Evolutionary conservation across 2,888 invertebrate genomes (phyloP).

Genomic region (Anaspis maculata): DNA sequence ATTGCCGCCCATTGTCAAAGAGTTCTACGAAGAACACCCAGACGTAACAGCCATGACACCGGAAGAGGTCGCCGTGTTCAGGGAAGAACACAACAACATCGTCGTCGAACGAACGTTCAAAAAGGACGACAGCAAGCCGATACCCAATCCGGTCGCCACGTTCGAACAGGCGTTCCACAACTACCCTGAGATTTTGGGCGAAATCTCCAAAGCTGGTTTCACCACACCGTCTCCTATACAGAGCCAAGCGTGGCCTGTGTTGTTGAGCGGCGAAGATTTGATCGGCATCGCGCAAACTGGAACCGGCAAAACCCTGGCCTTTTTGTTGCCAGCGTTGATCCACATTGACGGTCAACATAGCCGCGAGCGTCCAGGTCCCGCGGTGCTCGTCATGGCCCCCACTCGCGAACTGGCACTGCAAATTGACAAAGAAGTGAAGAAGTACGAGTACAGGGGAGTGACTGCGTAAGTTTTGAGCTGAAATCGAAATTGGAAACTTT

Average conservation of each 20-base stretch:
- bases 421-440: slow-evolving; percentile 84
- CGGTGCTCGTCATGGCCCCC: slow-evolving; percentile 82
- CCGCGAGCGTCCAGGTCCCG: slow-evolving; percentile 68
- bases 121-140: slow-evolving; percentile 32
- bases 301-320: slow-evolving; percentile 90
- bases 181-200: slow-evolving; percentile 75
- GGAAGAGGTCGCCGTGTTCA: slow-evolving; percentile 56
- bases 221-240: slow-evolving; percentile 84
- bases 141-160: slow-evolving; percentile 70
- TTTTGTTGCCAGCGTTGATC: slow-evolving; percentile 84
- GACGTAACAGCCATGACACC: slow-evolving; percentile 56
- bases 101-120: slow-evolving; percentile 59
- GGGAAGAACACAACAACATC: slow-evolving; percentile 62
- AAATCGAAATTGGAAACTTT: no score
- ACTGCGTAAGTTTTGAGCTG: slow-evolving; percentile 62
- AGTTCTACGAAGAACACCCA: slow-evolving; percentile 76
- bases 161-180: slow-evolving; percentile 77
- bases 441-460: slow-evolving; percentile 82
- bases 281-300: slow-evolving; percentile 97
- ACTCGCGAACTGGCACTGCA: slow-evolving; percentile 90
- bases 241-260: slow-evolving; percentile 89
- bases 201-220: slow-evolving; percentile 76
- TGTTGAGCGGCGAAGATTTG: slow-evolving; percentile 82
- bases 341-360: slow-evolving; percentile 82
- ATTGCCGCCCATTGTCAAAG: slow-evolving; percentile 61